Evolutionary conservation across 2,797 vertebrate species (phyloP), one percentile per base, ranked within the genome.

Genomic region (Urosaurus nigricauda): DNA sequence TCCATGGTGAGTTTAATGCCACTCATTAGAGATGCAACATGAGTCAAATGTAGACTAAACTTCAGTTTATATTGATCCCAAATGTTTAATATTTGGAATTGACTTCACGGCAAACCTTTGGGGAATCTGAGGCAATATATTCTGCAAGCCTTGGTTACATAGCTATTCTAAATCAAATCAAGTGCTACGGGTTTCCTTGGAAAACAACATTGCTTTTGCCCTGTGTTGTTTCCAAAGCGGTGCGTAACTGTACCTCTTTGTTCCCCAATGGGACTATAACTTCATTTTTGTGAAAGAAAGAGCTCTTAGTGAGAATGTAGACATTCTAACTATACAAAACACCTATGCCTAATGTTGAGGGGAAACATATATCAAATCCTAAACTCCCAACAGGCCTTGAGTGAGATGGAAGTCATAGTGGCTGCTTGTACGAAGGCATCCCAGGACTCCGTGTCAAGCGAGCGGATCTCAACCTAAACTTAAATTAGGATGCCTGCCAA

Each of bases 241-340:
- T 2, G 85, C 83, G 68, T 80, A 83, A 56, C 43, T 40, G 40
- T 85, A 26, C 16, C 19, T 2, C 87, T 91, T 84, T 71, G 47
- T 86, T 91, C 78, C 4, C 0, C 14, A 37, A 35, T 4, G 12
- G 40, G 5, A 32, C 37, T 35, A 19, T 86, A 86, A 81, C 2
- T 87, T 84, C 16, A 81, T 80, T 68, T 87, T 53, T n/a, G 37
- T 53, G 58, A 80, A 79, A 12, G 89, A 91, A 89, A 88, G 53
- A 1, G 53, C n/a, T 29, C 19, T 2, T 21, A 51, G 17, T 16
- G 40, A 86, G 60, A 65, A 80, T n/a, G 43, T 40, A 84, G 35
- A 79, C 37, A 80, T 87, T 85, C 88, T 74, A 29, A 75, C 19
- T 85, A 90, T 63, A 73, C 35, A 47, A 7, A 24, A n/a, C 4